Conservation (phyloP, 2,797 vertebrate genomes). For the Euthynnus affinis region DNA sequence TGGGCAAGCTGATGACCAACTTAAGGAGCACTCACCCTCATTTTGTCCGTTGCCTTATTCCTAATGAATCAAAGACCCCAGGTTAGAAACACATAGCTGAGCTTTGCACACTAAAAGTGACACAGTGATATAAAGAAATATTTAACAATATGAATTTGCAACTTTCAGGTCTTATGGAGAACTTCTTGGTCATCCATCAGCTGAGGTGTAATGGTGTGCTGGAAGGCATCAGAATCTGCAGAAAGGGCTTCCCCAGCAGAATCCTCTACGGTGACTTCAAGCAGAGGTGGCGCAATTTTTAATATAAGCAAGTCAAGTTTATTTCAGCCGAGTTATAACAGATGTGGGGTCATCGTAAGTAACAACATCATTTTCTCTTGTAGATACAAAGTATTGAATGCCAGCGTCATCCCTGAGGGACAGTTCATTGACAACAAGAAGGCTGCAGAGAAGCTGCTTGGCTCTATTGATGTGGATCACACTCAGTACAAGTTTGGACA, state of each 20-base stretch:
- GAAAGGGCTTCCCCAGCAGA: slow-evolving; percentile 92
- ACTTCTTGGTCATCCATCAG: slow-evolving; percentile 92
- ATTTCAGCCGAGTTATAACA: not conserved
- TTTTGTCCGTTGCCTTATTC: slow-evolving; percentile 91
- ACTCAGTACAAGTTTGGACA: slow-evolving; percentile 59
- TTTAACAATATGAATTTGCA: not conserved
- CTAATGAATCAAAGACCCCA: slow-evolving; percentile 89
- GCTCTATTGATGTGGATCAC: slow-evolving; percentile 75
- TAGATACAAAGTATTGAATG: slow-evolving; percentile 89
- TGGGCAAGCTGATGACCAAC: slow-evolving; percentile 71
- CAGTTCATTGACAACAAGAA: slow-evolving; percentile 85
- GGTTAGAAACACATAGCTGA: slow-evolving; percentile 54
- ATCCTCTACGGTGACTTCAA: slow-evolving; percentile 91
- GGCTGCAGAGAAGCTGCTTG: slow-evolving; percentile 72
- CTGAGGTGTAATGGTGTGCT: slow-evolving; percentile 92
- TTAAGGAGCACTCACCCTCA: slow-evolving; percentile 89
- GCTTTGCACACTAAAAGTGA: not conserved
- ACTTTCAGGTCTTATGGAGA: slow-evolving; percentile 83
- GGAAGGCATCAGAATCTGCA: slow-evolving; percentile 87
- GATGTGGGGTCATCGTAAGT: not conserved
- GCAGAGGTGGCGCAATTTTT: slow-evolving; percentile 81
- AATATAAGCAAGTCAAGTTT: not conserved
- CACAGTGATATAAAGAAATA: not conserved
- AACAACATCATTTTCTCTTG: not conserved
- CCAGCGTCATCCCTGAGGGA: slow-evolving; percentile 89